Evolutionary conservation across 2,888 invertebrate genomes (phyloP).

Genomic region (Diplolepis rosae): DNA sequence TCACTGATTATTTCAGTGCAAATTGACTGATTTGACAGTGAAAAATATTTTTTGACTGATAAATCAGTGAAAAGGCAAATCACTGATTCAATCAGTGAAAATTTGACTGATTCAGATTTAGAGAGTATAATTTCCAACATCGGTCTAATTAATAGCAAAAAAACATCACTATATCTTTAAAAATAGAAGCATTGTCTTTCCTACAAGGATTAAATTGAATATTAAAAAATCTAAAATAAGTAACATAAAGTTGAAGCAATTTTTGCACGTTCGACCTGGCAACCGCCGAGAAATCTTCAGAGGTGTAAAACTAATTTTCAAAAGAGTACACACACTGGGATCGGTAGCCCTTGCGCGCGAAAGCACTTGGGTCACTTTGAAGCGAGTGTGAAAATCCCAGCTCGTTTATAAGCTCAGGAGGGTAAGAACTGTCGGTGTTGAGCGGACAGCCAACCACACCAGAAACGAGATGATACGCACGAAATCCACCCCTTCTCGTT

Average conservation of each 20-base stretch:
- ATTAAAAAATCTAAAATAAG: neutral
- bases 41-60: no score
- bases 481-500: constrained; percentile 48
- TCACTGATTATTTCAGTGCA: no score
- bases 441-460: constrained; percentile 40
- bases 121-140: no score
- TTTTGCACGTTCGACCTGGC: neutral
- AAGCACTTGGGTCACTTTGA: constrained; percentile 55
- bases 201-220: no score
- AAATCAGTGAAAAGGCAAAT: no score
- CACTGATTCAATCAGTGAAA: no score
- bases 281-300: neutral
- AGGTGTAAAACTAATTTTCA: constrained; percentile 25
- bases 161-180: no score
- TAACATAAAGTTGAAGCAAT: neutral
- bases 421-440: constrained; percentile 44
- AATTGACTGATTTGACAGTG: no score
- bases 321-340: constrained; percentile 9
- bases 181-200: no score
- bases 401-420: constrained; percentile 18
- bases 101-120: no score
- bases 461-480: constrained; percentile 41
- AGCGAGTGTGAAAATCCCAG: constrained; percentile 38
- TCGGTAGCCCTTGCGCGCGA: constrained; percentile 49
- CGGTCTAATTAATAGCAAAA: no score